Evolutionary conservation across 2,113 vertebrate species (phyloP).

Genomic region (Prinia subflava): DNA sequence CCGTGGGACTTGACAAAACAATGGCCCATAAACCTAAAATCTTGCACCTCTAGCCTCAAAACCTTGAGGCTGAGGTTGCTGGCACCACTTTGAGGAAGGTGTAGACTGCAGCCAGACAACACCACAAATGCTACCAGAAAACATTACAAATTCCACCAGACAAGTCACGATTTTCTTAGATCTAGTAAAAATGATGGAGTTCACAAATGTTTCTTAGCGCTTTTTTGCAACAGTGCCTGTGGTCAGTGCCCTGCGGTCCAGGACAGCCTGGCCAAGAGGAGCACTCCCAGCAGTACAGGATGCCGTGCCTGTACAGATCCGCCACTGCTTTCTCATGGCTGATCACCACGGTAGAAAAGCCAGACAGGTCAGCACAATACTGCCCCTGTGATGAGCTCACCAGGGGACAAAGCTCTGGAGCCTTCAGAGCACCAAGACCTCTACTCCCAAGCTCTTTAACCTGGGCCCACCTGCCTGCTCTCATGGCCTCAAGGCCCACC

Average conservation of each 20-base stretch:
- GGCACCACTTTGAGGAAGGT: not conserved
- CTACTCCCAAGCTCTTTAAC: rapidly evolving
- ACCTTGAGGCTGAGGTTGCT: rapidly evolving
- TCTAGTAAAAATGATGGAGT: rapidly evolving
- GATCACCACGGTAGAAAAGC: rapidly evolving
- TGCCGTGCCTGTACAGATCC: rapidly evolving
- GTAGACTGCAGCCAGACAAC: not conserved
- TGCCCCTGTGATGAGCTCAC: rapidly evolving
- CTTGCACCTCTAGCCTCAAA: not conserved
- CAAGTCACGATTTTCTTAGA: not conserved
- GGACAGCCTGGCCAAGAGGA: not conserved
- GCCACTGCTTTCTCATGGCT: rapidly evolving
- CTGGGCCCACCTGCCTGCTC: rapidly evolving
- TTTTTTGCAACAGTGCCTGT: rapidly evolving
- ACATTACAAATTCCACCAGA: not conserved
- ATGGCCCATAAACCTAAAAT: not conserved
- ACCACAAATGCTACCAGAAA: rapidly evolving
- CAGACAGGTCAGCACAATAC: rapidly evolving
- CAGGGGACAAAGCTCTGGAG: rapidly evolving
- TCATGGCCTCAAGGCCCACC: rapidly evolving
- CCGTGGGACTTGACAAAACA: rapidly evolving
- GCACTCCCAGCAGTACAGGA: rapidly evolving
- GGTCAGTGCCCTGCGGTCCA: rapidly evolving
- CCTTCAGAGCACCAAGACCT: not conserved
- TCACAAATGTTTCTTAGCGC: rapidly evolving